These are phyloP conservation scores for Thereva unica DNA, from an alignment of 2,888 invertebrate species.

Conservation along the genomic window DNA sequence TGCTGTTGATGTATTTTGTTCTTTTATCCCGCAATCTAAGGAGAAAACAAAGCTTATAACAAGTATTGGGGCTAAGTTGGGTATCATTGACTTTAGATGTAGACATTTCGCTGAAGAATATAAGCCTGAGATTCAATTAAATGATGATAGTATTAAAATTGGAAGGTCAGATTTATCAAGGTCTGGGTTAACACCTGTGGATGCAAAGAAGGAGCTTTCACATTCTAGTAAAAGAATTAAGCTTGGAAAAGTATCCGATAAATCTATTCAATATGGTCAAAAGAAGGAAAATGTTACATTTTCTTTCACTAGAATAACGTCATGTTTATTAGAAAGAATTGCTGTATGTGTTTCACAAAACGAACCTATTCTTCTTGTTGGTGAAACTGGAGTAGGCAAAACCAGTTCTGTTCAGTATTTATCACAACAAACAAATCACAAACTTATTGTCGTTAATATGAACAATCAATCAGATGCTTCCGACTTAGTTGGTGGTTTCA, in stretches of 20 bases:
- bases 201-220: background rate
- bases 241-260: conserved; percentile 44
- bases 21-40: conserved; percentile 69
- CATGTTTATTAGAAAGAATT: conserved; percentile 84
- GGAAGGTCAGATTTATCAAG: conserved; percentile 67
- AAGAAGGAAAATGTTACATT: conserved; percentile 64
- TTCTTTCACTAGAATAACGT: conserved; percentile 81
- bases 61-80: conserved; percentile 78
- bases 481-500: conserved; percentile 95
- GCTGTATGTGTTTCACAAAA: conserved; percentile 79
- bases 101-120: conserved; percentile 78
- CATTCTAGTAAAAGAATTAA: conserved; percentile 49
- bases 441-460: conserved; percentile 94
- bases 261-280: conserved; percentile 46
- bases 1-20: conserved; percentile 89
- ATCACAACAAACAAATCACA: conserved; percentile 80
- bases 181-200: background rate
- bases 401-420: conserved; percentile 93
- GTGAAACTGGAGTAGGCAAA: conserved; percentile 98
- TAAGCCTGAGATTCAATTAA: conserved; percentile 74
- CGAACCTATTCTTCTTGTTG: conserved; percentile 93
- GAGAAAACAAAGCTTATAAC: conserved; percentile 70
- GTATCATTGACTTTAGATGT: conserved; percentile 79
- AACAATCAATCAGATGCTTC: conserved; percentile 98
- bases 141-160: conserved; percentile 63